A percentile compares a stretch with the other conserved stretches of the same genome.
These are phyloP conservation scores for Eulacestoma nigropectus DNA, from an alignment of 2,113 vertebrate genomes.

Conservation along the genomic window DNA sequence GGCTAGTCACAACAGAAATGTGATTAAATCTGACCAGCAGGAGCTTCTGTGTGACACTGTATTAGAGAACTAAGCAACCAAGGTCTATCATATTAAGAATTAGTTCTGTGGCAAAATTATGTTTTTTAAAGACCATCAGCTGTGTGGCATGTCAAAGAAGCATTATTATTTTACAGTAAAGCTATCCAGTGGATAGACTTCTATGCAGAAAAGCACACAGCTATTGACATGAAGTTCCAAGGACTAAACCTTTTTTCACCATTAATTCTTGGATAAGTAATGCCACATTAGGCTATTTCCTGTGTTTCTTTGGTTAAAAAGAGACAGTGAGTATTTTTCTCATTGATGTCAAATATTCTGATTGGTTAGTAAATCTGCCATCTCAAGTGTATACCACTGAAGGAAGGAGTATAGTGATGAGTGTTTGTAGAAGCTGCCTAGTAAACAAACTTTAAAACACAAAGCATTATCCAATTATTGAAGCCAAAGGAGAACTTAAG, in stretches of 20 bases:
- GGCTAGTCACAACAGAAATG: background rate
- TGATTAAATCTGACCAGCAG: background rate
- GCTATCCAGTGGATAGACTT: background rate
- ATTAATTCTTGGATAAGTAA: background rate
- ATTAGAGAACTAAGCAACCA: background rate
- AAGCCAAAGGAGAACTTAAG: constrained; percentile 25
- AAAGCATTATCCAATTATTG: background rate
- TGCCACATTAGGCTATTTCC: background rate
- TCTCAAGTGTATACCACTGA: background rate
- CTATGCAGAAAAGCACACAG: background rate
- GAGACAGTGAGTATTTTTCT: background rate
- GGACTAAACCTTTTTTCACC: background rate
- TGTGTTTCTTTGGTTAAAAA: background rate
- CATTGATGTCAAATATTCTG: background rate
- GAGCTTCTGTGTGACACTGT: background rate
- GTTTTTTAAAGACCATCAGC: background rate
- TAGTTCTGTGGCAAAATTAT: background rate
- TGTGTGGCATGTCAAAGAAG: background rate
- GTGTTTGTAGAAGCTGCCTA: background rate
- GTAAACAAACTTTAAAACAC: constrained; percentile 8
- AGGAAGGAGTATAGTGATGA: background rate
- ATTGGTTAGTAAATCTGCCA: background rate
- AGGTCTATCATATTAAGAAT: background rate
- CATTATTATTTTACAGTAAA: background rate
- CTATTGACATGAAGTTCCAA: background rate